Conservation (phyloP, 1,140 invertebrate species). For the Ceratina japonica region DNA sequence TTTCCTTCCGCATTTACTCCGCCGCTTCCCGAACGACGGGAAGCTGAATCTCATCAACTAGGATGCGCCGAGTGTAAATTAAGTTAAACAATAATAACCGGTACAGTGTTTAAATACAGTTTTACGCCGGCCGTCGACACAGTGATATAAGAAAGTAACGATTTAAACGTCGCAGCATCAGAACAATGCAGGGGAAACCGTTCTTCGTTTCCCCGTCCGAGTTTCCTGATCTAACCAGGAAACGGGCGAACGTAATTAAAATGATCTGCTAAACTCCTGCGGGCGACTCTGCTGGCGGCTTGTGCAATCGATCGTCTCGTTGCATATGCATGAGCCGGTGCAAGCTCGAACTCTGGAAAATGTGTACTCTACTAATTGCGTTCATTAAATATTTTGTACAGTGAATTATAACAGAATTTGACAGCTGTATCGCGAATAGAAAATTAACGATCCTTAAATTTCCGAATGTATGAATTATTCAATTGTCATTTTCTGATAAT, state of each 20-base stretch:
- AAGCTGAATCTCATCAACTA: conserved; percentile 26
- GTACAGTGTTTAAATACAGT: background rate
- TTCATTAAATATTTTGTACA: no score
- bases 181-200: conserved; percentile 7
- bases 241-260: conserved; percentile 4
- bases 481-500: no score
- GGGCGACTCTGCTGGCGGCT: conserved; percentile 62
- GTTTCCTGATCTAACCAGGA: conserved; percentile 43
- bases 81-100: conserved; percentile 11
- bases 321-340: conserved; percentile 1
- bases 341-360: no score
- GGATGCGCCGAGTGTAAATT: background rate
- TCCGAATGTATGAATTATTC: no score
- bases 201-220: background rate
- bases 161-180: conserved; percentile 1
- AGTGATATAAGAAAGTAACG: background rate
- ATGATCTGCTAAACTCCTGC: conserved; percentile 41
- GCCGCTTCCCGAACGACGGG: conserved; percentile 21
- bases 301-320: conserved; percentile 45
- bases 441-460: no score
- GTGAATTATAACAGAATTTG: no score
- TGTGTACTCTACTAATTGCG: no score
- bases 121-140: background rate
- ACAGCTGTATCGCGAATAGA: no score
- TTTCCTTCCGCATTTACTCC: conserved; percentile 56